Conservation (phyloP, 2,888 invertebrate genomes). For the Spisula solida region DNA sequence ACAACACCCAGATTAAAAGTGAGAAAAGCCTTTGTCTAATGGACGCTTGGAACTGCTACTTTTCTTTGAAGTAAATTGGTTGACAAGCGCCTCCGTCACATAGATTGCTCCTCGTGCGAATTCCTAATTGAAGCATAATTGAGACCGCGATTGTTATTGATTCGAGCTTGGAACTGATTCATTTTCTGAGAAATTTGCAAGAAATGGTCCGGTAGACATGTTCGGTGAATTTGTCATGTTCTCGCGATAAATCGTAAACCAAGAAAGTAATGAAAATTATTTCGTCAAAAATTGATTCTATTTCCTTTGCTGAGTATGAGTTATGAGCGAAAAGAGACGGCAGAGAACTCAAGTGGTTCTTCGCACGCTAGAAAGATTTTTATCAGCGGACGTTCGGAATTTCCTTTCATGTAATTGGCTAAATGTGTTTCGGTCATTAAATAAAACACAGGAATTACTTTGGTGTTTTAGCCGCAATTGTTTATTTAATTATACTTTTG, state of each 20-base stretch:
- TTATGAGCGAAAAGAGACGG: slow-evolving; percentile 28
- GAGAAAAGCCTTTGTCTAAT: slow-evolving; percentile 17
- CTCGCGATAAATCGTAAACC: slow-evolving; percentile 10
- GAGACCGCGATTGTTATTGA: slow-evolving; percentile 33
- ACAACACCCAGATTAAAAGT: background rate
- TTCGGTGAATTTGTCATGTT: slow-evolving; percentile 5
- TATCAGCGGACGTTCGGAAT: slow-evolving; percentile 15
- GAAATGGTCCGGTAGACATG: slow-evolving; percentile 2
- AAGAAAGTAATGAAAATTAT: slow-evolving; percentile 29
- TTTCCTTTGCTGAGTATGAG: slow-evolving; percentile 26
- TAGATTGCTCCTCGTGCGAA: slow-evolving; percentile 36
- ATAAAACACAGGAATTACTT: slow-evolving; percentile 11
- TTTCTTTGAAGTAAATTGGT: slow-evolving; percentile 30
- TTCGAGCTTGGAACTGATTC: background rate
- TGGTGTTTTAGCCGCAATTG: background rate
- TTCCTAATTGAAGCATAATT: slow-evolving; percentile 42
- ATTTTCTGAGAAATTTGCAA: slow-evolving; percentile 6
- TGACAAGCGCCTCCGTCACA: slow-evolving; percentile 37
- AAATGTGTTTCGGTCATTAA: background rate
- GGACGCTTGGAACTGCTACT: background rate
- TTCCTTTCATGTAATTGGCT: slow-evolving; percentile 13
- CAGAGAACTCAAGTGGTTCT: slow-evolving; percentile 10
- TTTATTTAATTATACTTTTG: slow-evolving; percentile 16
- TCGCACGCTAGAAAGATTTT: slow-evolving; percentile 13
- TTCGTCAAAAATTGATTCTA: slow-evolving; percentile 36